Evolutionary conservation across 1,140 invertebrate species (phyloP).

Genomic region (Ceratoteleas bidentatus): DNA sequence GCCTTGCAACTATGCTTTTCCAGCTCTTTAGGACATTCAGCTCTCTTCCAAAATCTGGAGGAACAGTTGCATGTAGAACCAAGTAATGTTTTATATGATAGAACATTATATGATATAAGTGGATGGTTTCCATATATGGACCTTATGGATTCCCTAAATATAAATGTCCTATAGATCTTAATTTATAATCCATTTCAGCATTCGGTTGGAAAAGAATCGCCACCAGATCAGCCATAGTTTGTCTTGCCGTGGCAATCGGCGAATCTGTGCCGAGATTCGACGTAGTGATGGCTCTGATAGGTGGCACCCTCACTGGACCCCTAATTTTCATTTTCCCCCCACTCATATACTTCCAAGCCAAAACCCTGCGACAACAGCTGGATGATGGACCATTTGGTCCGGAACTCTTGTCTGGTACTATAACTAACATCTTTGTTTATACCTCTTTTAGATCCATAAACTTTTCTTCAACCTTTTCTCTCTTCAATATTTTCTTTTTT

Average conservation of each 20-base stretch:
- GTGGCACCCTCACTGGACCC: slow-evolving; percentile 91
- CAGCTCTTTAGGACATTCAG: slow-evolving; percentile 87
- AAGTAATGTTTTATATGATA: too few species aligned
- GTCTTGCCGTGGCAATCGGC: slow-evolving; percentile 88
- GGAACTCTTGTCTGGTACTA: slow-evolving; percentile 63
- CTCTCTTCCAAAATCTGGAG: slow-evolving; percentile 88
- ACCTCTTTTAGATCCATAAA: too few species aligned
- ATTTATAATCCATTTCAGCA: slow-evolving; percentile 85
- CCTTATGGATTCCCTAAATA: too few species aligned
- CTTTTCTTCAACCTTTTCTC: too few species aligned
- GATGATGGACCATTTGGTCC: slow-evolving; percentile 36
- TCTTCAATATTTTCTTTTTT: too few species aligned
- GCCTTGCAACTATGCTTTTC: slow-evolving; percentile 89
- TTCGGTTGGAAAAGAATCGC: slow-evolving; percentile 90
- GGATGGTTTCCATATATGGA: too few species aligned
- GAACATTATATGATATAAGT: too few species aligned
- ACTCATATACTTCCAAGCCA: slow-evolving; percentile 86
- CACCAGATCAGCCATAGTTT: slow-evolving; percentile 86
- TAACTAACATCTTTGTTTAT: slow-evolving; percentile 62
- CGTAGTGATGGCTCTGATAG: slow-evolving; percentile 92
- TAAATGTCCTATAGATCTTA: too few species aligned
- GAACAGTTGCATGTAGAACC: slow-evolving; percentile 74
- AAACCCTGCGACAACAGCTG: slow-evolving; percentile 61
- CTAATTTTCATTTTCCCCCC: slow-evolving; percentile 93
- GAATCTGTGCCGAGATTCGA: slow-evolving; percentile 93